phyloP scores from a whole-genome alignment of 1,140 invertebrate genomes.

The Oreohelix idahoensis region DNA sequence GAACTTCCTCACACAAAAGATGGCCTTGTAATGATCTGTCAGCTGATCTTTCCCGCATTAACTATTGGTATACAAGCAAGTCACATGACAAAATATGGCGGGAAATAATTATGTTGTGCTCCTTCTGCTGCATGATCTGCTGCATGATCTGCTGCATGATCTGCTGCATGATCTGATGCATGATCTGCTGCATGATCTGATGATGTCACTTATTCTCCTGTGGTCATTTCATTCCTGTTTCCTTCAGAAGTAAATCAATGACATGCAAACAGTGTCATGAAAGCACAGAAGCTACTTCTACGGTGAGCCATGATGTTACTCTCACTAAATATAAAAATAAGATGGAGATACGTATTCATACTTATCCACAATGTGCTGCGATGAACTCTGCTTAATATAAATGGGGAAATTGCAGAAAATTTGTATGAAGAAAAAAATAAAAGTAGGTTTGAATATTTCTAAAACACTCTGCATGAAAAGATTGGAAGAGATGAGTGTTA shows the following conservation, averaged over 20 bases:
- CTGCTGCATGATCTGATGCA: neutral
- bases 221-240: no score
- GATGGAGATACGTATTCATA: no score
- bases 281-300: neutral
- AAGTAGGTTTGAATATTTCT: no score
- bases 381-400: no score
- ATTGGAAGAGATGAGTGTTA: no score
- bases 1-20: neutral
- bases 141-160: neutral
- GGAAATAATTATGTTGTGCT: no score
- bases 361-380: neutral
- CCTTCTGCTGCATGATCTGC: neutral
- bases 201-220: no score
- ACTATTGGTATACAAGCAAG: neutral
- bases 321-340: neutral
- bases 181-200: neutral
- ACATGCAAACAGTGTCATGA: no score
- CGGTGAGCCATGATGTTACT: neutral
- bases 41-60: neutral
- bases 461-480: no score
- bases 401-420: no score
- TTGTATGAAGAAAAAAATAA: no score
- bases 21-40: neutral
- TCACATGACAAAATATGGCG: neutral
- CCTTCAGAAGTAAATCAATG: no score